Evolutionary conservation across 2,888 invertebrate genomes (phyloP), one percentile per base, ranked within the genome.

Genomic region (Congeria kusceri): DNA sequence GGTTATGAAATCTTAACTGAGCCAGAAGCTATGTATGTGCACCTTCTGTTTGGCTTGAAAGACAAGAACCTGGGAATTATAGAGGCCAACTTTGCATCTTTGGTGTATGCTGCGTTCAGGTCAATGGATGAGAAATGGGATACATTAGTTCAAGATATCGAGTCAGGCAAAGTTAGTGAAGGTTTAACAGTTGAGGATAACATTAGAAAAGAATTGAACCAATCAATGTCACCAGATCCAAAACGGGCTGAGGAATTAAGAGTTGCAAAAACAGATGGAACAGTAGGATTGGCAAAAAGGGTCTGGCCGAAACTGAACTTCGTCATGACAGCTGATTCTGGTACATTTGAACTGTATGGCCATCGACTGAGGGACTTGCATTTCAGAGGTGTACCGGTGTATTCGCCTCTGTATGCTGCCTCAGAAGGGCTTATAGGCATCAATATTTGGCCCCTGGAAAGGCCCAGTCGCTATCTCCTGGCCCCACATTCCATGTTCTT

Each of bases 351-450:
- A 29, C 77, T 91, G 23, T 92, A 92, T 70, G 91, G 85, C 9
- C 75, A 83, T 9, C 87, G 86, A 56, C 72, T 91, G 59, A 68
- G 87, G 57, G 85, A 88, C 56, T 85, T 86, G 0, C 88, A 87
- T 69, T 86, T 86, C 71, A 85, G 82, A 66, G 91, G 86, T 18
- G 85, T 90, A 7, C 90, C 89, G 4, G 66, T 91, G 9, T 93
- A 92, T 74, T 92, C 92, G 0, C 91, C 92, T 0, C 72, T 92
- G 20, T 92, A 92, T 86, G 92, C 90, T 20, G 93, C 93, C 9
- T 92, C 93, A 18, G 93, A 93, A 72, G 92, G 90, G n/a, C 73
- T 91, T 18, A 65, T 90, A 18, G 91, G 91, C 2, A 69, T 90
- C 20, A 90, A 91, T 59, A 87, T 91, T 59, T 91, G 91, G 90